A percentile compares a stretch with the other conserved stretches of the same genome.
These are phyloP conservation scores for Littorina saxatilis DNA, from an alignment of 1,140 invertebrate species.

Conservation along the genomic window DNA sequence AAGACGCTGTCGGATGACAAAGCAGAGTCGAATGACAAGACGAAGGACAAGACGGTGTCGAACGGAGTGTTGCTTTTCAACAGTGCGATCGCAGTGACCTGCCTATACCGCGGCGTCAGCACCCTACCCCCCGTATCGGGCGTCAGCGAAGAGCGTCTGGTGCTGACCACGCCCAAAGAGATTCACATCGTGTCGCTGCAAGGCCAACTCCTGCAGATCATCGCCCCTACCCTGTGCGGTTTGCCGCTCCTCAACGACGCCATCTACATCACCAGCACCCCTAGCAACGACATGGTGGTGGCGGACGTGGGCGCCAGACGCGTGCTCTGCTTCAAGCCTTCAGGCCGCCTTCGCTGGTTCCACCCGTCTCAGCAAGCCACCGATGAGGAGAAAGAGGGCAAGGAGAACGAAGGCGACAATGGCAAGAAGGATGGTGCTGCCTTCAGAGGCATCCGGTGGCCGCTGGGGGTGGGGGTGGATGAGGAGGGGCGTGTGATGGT, in stretches of 20 bases:
- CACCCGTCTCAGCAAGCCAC: background rate
- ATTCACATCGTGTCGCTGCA: slow-evolving; percentile 29
- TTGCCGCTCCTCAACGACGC: slow-evolving; percentile 21
- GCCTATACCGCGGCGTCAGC: slow-evolving; percentile 20
- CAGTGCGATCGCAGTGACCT: background rate
- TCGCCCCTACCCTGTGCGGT: slow-evolving; percentile 19
- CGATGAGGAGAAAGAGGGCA: background rate
- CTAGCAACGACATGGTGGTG: slow-evolving; percentile 19
- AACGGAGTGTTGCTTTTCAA: background rate
- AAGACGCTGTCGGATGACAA: background rate
- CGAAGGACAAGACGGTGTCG: too few relatives aligned
- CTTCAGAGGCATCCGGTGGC: slow-evolving; percentile 26
- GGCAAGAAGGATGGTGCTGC: background rate
- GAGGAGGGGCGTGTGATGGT: slow-evolving; percentile 13
- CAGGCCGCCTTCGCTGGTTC: slow-evolving; percentile 19
- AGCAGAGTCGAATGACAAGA: background rate
- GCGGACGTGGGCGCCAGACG: slow-evolving; percentile 16
- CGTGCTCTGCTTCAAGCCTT: slow-evolving; percentile 4
- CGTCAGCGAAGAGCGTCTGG: background rate
- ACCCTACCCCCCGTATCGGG: too few relatives aligned
- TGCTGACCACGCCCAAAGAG: slow-evolving; percentile 19
- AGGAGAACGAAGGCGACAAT: background rate
- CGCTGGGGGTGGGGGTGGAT: slow-evolving; percentile 24
- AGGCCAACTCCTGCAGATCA: slow-evolving; percentile 4
- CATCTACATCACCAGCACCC: slow-evolving; percentile 26